These are phyloP conservation scores for Mylabris sibirica DNA, from an alignment of 2,888 invertebrate genomes.

Conservation along the genomic window DNA sequence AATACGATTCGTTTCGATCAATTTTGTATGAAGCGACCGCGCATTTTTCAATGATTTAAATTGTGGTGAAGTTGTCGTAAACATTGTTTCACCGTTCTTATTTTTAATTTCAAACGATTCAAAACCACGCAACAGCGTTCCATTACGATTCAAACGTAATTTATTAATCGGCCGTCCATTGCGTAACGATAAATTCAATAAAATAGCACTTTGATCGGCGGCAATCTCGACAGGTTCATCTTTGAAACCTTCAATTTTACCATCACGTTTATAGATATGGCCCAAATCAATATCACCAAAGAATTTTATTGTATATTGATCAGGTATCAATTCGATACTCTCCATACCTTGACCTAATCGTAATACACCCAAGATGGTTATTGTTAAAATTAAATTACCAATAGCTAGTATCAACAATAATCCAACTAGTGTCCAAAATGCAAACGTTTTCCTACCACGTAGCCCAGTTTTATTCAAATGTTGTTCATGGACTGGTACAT, in stretches of 20 bases:
- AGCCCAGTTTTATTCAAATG: constrained; percentile 54
- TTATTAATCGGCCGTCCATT: constrained; percentile 60
- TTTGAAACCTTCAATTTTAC: constrained; percentile 68
- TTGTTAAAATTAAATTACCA: constrained; percentile 81
- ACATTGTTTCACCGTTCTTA: constrained; percentile 68
- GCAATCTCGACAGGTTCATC: constrained; percentile 65
- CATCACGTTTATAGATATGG: constrained; percentile 77
- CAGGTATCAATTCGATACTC: constrained; percentile 81
- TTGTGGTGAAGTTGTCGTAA: constrained; percentile 77
- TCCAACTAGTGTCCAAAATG: constrained; percentile 81
- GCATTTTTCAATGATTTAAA: constrained; percentile 76
- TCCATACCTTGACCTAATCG: constrained; percentile 85
- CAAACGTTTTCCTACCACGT: constrained; percentile 70
- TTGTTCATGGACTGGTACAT: constrained; percentile 55
- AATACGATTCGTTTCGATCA: constrained; percentile 75
- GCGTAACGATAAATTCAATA: constrained; percentile 54
- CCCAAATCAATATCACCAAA: constrained; percentile 80
- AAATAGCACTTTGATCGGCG: constrained; percentile 57
- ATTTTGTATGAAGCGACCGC: constrained; percentile 70
- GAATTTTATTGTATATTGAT: constrained; percentile 78
- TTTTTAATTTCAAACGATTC: constrained; percentile 75
- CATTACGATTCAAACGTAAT: constrained; percentile 69
- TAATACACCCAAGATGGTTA: constrained; percentile 82
- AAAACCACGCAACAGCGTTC: constrained; percentile 69
- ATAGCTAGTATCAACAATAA: constrained; percentile 76